A percentile compares a stretch with the other conserved stretches of the same genome.
phyloP scores from a whole-genome alignment of 2,888 invertebrate genomes.

The Capitulum mitella region DNA sequence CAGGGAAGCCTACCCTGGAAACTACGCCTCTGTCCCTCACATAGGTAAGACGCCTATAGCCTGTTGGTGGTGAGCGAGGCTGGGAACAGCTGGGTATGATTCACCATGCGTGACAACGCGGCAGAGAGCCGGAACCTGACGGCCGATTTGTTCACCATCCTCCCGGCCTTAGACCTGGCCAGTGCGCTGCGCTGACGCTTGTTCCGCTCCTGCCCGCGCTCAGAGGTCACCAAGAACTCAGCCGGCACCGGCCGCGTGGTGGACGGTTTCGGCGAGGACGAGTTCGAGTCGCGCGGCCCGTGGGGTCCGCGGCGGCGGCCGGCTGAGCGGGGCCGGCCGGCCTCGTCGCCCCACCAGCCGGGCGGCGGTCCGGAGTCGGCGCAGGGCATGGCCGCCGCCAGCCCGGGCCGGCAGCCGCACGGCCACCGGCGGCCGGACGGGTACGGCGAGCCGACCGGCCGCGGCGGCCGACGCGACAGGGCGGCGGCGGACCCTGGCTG shows the following conservation, averaged over 20 bases:
- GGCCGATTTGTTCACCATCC: too few species aligned
- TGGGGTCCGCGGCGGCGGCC: background rate
- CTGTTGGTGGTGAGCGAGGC: too few species aligned
- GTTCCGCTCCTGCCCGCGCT: background rate
- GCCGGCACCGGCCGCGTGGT: background rate
- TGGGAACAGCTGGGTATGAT: too few species aligned
- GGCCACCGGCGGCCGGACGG: slow-evolving; percentile 39
- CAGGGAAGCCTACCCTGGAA: slow-evolving; percentile 67
- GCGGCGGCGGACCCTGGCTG: too few species aligned
- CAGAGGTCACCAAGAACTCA: background rate
- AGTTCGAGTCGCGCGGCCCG: slow-evolving; percentile 3
- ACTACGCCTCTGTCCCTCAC: background rate
- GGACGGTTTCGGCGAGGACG: background rate
- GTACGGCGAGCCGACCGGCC: slow-evolving; percentile 48
- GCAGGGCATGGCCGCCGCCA: too few species aligned
- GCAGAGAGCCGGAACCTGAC: too few species aligned
- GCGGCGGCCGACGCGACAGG: too few species aligned
- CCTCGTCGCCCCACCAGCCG: background rate
- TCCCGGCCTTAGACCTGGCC: too few species aligned
- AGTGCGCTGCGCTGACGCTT: too few species aligned
- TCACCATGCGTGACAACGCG: too few species aligned
- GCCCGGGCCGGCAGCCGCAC: slow-evolving; percentile 25
- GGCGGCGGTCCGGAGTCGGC: too few species aligned
- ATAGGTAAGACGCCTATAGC: background rate
- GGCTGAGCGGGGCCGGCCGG: background rate